Percentiles rank a stretch among this genome's conserved stretches.
phyloP scores from a whole-genome alignment of 2,113 vertebrate species.

The Macquaria ambigua region DNA sequence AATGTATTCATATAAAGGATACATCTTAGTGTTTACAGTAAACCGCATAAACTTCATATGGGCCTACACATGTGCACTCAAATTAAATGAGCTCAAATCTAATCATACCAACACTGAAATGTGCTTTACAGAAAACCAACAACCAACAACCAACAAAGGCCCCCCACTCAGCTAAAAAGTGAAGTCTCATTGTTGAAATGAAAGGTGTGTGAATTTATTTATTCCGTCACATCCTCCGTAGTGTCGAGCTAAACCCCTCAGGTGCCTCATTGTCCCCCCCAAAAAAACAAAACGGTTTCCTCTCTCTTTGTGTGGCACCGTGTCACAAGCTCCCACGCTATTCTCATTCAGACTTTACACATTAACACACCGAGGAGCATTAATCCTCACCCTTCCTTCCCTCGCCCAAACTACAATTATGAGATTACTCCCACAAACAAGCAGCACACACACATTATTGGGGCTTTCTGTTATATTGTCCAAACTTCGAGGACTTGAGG shows the following conservation, averaged over 20 bases:
- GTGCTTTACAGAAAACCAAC: background rate
- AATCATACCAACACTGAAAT: background rate
- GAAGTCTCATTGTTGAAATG: constrained; percentile 13
- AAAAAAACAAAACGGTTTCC: constrained; percentile 40
- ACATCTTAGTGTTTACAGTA: background rate
- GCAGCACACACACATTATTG: constrained; percentile 32
- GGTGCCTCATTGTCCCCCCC: constrained; percentile 63
- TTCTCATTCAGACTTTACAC: constrained; percentile 70
- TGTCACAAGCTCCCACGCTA: constrained; percentile 62
- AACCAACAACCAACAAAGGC: background rate
- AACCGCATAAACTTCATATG: background rate
- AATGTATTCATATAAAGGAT: background rate
- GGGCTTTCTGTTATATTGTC: constrained; percentile 38
- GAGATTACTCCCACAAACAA: constrained; percentile 75
- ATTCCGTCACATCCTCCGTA: constrained; percentile 35
- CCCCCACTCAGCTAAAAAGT: constrained; percentile 19
- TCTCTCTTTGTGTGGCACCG: constrained; percentile 65
- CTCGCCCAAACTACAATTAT: constrained; percentile 74
- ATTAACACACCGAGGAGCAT: constrained; percentile 43
- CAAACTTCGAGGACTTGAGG: constrained; percentile 38
- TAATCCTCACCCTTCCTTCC: constrained; percentile 80
- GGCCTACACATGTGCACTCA: background rate
- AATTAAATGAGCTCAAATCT: background rate
- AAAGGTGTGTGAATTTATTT: constrained; percentile 48
- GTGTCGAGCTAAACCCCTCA: constrained; percentile 33